Conservation (phyloP, 2,797 vertebrate species). For the Parauchenoglanis punctatus region DNA sequence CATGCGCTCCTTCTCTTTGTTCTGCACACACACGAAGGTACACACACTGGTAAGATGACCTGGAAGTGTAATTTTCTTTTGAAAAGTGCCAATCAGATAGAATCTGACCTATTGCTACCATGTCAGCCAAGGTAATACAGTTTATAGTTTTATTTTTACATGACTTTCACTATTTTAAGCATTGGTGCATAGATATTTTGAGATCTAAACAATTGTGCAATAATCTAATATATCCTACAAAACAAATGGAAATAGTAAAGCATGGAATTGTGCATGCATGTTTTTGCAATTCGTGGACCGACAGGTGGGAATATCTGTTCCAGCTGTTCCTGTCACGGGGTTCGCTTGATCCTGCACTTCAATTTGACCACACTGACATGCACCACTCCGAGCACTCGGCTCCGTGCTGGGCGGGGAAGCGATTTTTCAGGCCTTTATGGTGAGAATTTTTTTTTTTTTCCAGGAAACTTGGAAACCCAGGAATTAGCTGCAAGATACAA, state of each 20-base stretch:
- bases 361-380: background rate
- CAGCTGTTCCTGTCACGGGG: constrained; percentile 41
- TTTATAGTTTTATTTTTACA: background rate
- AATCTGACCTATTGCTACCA: background rate
- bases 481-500: background rate
- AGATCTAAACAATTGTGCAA: background rate
- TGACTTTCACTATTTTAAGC: background rate
- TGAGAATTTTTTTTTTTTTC: background rate
- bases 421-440: constrained; percentile 4
- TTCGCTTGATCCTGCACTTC: constrained; percentile 11
- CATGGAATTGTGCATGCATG: background rate
- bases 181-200: too few species aligned
- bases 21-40: constrained; percentile 66
- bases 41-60: background rate
- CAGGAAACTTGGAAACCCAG: background rate
- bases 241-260: background rate
- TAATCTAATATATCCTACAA: background rate
- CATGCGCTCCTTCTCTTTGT: constrained; percentile 86
- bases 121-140: too few species aligned
- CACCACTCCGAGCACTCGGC: background rate
- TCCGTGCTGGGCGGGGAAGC: background rate
- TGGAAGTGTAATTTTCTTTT: background rate
- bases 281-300: background rate
- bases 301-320: constrained; percentile 22
- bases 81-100: background rate